Conservation (phyloP, 2,113 vertebrate species). For the Gavialis gangeticus region DNA sequence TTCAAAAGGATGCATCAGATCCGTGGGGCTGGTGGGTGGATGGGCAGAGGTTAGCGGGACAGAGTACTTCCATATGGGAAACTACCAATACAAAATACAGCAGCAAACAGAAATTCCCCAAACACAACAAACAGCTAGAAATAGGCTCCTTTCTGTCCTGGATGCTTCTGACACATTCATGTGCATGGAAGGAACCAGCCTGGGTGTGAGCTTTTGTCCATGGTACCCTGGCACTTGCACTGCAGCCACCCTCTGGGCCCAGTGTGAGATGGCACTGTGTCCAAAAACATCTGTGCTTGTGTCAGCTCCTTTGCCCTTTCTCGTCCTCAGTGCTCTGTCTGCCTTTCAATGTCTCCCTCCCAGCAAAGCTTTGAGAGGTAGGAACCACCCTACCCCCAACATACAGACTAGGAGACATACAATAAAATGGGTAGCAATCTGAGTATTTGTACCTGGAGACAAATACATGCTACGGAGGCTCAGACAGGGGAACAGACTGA, state of each 20-base stretch:
- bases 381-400: background rate
- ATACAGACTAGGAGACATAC: accelerated
- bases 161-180: background rate
- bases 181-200: background rate
- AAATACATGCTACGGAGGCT: too few relatives aligned
- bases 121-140: slow-evolving; percentile 11
- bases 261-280: background rate
- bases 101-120: slow-evolving; percentile 59
- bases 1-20: slow-evolving; percentile 43
- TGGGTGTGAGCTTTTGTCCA: slow-evolving; percentile 44
- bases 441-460: too few relatives aligned
- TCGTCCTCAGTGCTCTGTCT: background rate
- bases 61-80: slow-evolving; percentile 55
- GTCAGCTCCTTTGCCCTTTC: background rate
- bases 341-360: background rate
- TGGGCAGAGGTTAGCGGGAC: slow-evolving; percentile 21
- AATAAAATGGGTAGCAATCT: background rate
- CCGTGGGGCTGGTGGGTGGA: slow-evolving; percentile 34
- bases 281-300: background rate
- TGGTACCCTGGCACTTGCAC: slow-evolving; percentile 24
- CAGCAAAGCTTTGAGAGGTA: background rate
- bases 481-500: background rate
- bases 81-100: slow-evolving; percentile 24
- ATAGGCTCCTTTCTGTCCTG: slow-evolving; percentile 59
- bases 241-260: background rate